Conservation (phyloP, 2,113 vertebrate genomes). For the Ia io region DNA sequence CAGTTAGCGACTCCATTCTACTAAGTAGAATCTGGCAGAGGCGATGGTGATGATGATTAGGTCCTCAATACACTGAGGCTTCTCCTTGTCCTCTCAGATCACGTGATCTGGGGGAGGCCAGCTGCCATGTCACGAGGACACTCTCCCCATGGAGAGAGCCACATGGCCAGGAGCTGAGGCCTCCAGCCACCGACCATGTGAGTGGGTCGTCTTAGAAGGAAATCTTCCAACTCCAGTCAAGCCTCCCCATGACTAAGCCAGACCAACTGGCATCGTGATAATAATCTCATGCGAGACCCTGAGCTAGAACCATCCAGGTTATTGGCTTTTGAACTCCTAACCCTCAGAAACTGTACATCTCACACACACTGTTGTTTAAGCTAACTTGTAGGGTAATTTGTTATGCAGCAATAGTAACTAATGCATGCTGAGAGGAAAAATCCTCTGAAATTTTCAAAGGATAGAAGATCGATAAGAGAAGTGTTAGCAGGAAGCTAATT, state of each 20-base stretch:
- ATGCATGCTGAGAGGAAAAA: neutral
- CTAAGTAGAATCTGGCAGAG: neutral
- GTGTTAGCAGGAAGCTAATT: neutral
- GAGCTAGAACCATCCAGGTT: neutral
- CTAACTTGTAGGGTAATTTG: neutral
- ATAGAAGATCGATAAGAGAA: constrained; percentile 24
- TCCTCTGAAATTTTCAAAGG: constrained; percentile 1
- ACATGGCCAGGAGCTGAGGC: neutral
- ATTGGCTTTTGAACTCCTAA: neutral
- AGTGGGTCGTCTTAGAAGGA: neutral
- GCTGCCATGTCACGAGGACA: neutral
- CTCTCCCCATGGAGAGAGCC: neutral
- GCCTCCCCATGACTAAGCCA: neutral
- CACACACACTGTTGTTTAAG: neutral
- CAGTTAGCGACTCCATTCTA: neutral
- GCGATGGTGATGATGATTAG: too few species aligned
- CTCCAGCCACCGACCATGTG: neutral
- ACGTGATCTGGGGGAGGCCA: neutral
- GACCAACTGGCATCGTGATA: neutral
- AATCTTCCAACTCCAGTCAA: neutral
- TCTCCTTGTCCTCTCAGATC: neutral
- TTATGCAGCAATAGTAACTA: neutral
- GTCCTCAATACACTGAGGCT: neutral
- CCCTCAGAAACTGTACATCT: neutral
- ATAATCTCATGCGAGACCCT: neutral